Conservation (phyloP, 2,797 vertebrate species). For the Tolypeutes matacus region DNA sequence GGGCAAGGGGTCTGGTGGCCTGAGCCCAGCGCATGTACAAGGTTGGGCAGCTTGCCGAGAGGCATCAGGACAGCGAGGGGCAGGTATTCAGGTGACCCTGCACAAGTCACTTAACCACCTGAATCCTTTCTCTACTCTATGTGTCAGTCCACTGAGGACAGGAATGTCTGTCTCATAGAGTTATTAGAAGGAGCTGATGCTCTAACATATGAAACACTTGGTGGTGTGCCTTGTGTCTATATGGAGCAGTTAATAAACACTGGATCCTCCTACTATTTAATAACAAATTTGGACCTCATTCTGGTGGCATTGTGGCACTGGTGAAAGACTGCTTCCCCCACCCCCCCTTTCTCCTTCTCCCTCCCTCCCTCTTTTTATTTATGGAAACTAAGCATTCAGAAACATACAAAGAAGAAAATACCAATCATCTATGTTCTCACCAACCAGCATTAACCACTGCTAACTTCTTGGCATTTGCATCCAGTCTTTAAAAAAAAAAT, state of each 20-base stretch:
- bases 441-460: neutral
- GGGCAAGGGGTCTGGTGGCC: neutral
- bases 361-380: neutral
- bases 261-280: neutral
- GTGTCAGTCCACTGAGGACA: neutral
- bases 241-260: neutral
- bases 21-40: neutral
- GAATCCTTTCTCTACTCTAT: neutral
- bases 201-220: too few relatives aligned
- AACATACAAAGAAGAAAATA: conserved; percentile 53
- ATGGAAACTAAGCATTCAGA: conserved; percentile 50
- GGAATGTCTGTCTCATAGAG: neutral
- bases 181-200: neutral
- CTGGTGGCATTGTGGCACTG: neutral
- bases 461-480: neutral
- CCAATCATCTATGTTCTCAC: neutral
- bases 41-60: accelerated
- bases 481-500: neutral
- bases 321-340: neutral
- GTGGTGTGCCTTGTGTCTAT: neutral
- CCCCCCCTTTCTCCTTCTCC: neutral
- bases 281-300: neutral
- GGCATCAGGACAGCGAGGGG: neutral
- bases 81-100: accelerated
- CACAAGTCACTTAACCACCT: accelerated